Evolutionary conservation across 1,140 invertebrate species (phyloP), one percentile per base, ranked within the genome.

Genomic region (Frieseomelitta varia): DNA sequence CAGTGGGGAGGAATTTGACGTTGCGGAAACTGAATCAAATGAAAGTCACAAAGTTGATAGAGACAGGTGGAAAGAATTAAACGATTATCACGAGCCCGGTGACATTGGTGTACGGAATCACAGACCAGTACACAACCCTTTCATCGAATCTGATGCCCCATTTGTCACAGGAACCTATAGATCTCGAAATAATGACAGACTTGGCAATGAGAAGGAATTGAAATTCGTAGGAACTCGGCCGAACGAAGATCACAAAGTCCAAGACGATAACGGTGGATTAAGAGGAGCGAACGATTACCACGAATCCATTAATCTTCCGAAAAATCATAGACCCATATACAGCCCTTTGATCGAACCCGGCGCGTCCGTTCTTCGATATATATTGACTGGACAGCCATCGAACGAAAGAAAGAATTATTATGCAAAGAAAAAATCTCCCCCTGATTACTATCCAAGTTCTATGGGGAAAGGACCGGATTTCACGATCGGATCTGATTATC

Each of bases 151-250:
- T 61, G 24, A 14, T 61, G 3, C 58, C 30, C 30, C 30, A n/a
- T 61, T n/a, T n/a, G n/a, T n/a, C n/a, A 14, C 65, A 1, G 84
- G 90, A 56, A 75, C 79, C 14, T 51, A 86, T 6, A 69, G 79
- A 15, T 8, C 17, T 68, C 17, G 61, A 1, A 24, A 68, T 27
- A 34, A 51, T 4, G 17, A 69, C 1, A n/a, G 55, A 63, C 21
- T 47, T 17, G 19, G 4, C 8, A 27, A 55, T 1, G 4, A 47
- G 58, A 24, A 30, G 21, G n/a, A 72, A 27, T 27, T 47, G 27
- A 4, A 39, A 8, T 11, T 58, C 8, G 55, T 12, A 14, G 51
- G 10, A 21, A 56, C 47, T 24, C 8, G 39, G 30, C 6, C 56
- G 30, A 14, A 56, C 2, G 21, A 53, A 34, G 24, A 14, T 30